Evolutionary conservation across 2,113 vertebrate species (phyloP).

Genomic region (Pipra filicauda): DNA sequence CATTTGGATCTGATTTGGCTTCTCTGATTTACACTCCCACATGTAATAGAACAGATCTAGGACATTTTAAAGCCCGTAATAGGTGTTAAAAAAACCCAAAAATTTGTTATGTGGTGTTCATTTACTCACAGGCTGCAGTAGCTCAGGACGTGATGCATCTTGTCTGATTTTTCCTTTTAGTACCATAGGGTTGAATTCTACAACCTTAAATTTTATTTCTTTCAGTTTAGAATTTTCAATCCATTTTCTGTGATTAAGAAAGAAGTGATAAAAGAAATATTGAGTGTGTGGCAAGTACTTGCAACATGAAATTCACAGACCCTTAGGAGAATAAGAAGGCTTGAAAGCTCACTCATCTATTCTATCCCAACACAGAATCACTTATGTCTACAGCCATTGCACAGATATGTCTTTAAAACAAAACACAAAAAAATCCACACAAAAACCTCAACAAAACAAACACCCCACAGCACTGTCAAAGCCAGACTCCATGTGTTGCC

Average conservation of each 20-base stretch:
- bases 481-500: neutral
- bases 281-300: neutral
- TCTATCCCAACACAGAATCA: neutral
- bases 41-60: neutral
- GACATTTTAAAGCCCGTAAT: neutral
- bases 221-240: constrained; percentile 88
- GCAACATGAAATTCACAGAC: neutral
- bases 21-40: neutral
- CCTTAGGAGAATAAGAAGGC: neutral
- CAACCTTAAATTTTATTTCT: constrained; percentile 86
- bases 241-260: constrained; percentile 81
- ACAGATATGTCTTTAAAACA: neutral
- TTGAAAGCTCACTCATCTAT: neutral
- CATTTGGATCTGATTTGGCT: neutral
- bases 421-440: neutral
- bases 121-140: constrained; percentile 92
- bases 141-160: constrained; percentile 88
- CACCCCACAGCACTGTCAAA: neutral
- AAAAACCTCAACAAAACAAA: neutral
- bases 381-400: neutral
- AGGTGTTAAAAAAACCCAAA: neutral
- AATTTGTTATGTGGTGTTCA: neutral
- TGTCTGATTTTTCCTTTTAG: constrained; percentile 91
- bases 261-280: neutral
- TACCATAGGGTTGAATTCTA: constrained; percentile 94